Evolutionary conservation across 2,113 vertebrate species (phyloP).

Genomic region (Engraulis encrasicolus): DNA sequence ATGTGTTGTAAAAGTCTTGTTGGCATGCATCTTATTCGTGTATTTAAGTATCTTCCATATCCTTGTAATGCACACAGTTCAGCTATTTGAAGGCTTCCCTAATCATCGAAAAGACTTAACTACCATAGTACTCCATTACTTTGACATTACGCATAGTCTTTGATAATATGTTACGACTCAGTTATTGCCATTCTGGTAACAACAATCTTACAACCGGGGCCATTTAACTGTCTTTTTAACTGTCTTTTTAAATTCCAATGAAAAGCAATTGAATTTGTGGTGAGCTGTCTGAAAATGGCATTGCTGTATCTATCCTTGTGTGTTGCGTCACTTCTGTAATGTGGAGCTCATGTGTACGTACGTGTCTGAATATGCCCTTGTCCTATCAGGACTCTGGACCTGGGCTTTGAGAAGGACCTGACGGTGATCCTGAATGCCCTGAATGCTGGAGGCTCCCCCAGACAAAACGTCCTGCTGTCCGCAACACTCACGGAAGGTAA

Average conservation of each 20-base stretch:
- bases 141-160: too few relatives aligned
- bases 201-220: too few relatives aligned
- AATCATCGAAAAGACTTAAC: too few relatives aligned
- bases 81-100: too few relatives aligned
- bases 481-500: conserved; percentile 88
- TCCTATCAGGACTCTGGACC: conserved; percentile 84
- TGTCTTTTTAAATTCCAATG: too few relatives aligned
- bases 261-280: background rate
- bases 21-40: too few relatives aligned
- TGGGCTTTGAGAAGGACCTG: conserved; percentile 95
- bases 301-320: conserved; percentile 17
- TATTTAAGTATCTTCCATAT: too few relatives aligned
- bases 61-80: too few relatives aligned
- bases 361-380: background rate
- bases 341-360: background rate
- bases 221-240: too few relatives aligned
- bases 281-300: background rate
- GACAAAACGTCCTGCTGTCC: conserved; percentile 92
- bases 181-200: too few relatives aligned
- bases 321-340: background rate
- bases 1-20: background rate
- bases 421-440: conserved; percentile 87
- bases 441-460: conserved; percentile 71
- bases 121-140: too few relatives aligned
- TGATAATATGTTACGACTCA: too few relatives aligned